Evolutionary conservation across 1,140 invertebrate species (phyloP), one percentile per base, ranked within the genome.

Genomic region (Cydia splendana): DNA sequence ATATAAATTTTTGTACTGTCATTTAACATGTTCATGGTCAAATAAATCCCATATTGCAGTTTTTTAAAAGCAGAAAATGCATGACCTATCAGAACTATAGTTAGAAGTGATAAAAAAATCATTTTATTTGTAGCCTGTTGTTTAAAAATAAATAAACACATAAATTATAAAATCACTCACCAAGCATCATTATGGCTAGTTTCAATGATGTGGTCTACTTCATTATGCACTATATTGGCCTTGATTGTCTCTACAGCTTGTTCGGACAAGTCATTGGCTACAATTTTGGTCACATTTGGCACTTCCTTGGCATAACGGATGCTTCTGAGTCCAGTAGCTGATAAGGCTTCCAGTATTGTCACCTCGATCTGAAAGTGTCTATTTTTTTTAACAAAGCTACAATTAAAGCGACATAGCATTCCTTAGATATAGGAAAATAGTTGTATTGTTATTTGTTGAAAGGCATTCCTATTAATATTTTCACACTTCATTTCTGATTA

Each of bases 251-350:
- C 95, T 3, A 99, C 97, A 45, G 99, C 99, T 83, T 95, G 94
- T 48, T 93, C 87, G n/a, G 98, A 98, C 79, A 99, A 95, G 91
- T 99, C 99, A 94, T 99, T 99, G 1, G 98, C 98, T 69, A 98
- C 91, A 24, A 99, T 96, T 88, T 96, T 94, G 67, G 95, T 95
- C 0, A 99, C 93, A 67, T 96, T 96, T 2, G 95, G 94, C 20
- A 99, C 94, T 95, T 99, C 99, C 87, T 98, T 96, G 0, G 98
- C 98, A 94, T 99, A 99, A 28, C 99, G 95, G 81, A 99, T 97
- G 62, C 98, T 99, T 51, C 99, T 94, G 13, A 99, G 93, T 0
- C 99, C 99, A 77, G 98, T 97, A 9, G 99, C 99, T 53, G 99
- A 97, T 62, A 99, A 92, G 4, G 98, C 99, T 94, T 99, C 99